Percentiles rank a stretch among this genome's conserved stretches.
These are phyloP conservation scores for Drosophila niveifrons DNA, from an alignment of 2,888 invertebrate genomes.

Conservation along the genomic window DNA sequence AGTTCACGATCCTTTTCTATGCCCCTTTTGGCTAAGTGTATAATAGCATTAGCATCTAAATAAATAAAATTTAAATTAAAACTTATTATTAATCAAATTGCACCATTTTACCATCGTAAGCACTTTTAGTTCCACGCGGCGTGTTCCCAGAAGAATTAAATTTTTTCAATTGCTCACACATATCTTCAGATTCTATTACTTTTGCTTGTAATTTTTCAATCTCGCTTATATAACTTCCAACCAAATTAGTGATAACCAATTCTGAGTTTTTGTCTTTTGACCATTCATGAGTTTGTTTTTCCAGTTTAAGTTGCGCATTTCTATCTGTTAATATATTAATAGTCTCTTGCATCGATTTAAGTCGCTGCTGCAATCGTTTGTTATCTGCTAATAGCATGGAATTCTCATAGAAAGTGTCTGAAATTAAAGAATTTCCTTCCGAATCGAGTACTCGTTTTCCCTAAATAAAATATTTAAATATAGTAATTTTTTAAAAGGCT, in stretches of 20 bases:
- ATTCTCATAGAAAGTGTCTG: constrained; percentile 98
- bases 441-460: constrained; percentile 95
- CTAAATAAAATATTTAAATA: constrained; percentile 83
- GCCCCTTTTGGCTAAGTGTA: constrained; percentile 93
- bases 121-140: constrained; percentile 31
- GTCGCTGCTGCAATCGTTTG: constrained; percentile 93
- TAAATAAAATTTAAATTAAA: neutral
- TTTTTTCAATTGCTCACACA: constrained; percentile 90
- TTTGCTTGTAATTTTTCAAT: constrained; percentile 96
- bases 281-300: constrained; percentile 88
- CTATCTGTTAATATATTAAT: constrained; percentile 93
- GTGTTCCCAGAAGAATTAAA: constrained; percentile 36
- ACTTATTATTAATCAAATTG: neutral
- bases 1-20: constrained; percentile 89
- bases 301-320: constrained; percentile 93
- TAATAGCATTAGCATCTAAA: constrained; percentile 86
- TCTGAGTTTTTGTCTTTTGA: constrained; percentile 83
- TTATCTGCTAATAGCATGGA: constrained; percentile 95
- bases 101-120: constrained; percentile 62
- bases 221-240: constrained; percentile 94
- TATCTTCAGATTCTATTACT: constrained; percentile 94
- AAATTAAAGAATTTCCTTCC: constrained; percentile 94
- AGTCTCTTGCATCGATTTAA: constrained; percentile 98
- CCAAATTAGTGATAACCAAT: constrained; percentile 88
- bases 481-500: neutral